A percentile compares a stretch with the other conserved stretches of the same genome.
Evolutionary conservation across 2,113 vertebrate species (phyloP).

Genomic region (Trematocara zebra): DNA sequence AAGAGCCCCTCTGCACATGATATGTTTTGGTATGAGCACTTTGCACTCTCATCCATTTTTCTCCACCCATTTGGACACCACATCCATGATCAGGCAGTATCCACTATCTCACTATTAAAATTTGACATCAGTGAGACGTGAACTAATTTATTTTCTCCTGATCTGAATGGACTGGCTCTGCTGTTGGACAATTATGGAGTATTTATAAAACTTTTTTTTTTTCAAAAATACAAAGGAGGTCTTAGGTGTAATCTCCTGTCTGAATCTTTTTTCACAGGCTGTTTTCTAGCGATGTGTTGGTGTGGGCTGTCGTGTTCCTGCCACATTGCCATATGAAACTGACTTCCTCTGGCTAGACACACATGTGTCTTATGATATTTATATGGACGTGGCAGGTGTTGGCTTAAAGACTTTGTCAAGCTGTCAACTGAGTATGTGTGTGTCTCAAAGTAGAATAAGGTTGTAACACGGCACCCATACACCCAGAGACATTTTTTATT

Average conservation of each 20-base stretch:
- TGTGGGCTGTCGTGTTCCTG: background rate
- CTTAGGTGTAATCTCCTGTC: background rate
- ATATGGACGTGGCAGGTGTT: constrained; percentile 20
- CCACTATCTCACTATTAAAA: background rate
- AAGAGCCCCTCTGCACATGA: background rate
- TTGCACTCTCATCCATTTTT: background rate
- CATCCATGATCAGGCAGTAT: background rate
- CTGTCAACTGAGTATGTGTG: background rate
- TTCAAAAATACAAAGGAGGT: background rate
- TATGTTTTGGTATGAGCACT: background rate
- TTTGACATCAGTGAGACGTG: background rate
- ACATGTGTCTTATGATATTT: background rate
- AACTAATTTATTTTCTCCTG: background rate
- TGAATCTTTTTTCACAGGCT: background rate
- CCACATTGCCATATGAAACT: constrained; percentile 4
- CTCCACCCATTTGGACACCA: background rate
- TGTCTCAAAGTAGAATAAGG: background rate
- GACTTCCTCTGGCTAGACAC: background rate
- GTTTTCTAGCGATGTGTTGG: background rate
- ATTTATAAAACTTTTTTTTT: background rate
- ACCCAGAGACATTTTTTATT: background rate
- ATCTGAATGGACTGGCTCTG: background rate
- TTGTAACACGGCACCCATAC: background rate
- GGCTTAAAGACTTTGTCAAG: background rate
- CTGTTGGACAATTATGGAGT: background rate